These are phyloP conservation scores for Aleiodes testaceus DNA, from an alignment of 2,888 invertebrate species.

Conservation along the genomic window DNA sequence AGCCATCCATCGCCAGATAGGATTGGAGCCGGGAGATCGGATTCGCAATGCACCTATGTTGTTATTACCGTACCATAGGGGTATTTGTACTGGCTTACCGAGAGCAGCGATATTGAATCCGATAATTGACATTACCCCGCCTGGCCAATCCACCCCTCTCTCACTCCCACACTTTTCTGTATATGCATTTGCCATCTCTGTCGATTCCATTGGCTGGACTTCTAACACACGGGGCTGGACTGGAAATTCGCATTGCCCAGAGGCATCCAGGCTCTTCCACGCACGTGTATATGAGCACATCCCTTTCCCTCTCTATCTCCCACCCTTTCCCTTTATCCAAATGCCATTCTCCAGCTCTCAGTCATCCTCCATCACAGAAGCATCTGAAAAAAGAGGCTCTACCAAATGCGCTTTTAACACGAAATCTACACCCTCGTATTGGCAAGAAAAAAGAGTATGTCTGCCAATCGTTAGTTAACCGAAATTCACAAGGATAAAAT, in stretches of 20 bases:
- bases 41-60: slow-evolving; percentile 69
- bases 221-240: neutral
- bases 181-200: neutral
- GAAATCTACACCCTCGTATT: slow-evolving; percentile 11
- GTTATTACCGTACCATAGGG: slow-evolving; percentile 71
- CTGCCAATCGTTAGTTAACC: slow-evolving; percentile 57
- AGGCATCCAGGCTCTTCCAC: slow-evolving; percentile 20
- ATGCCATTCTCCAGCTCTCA: slow-evolving; percentile 42
- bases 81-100: slow-evolving; percentile 72
- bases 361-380: slow-evolving; percentile 52
- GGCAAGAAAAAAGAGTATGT: slow-evolving; percentile 35
- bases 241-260: slow-evolving; percentile 1
- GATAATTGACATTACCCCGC: slow-evolving; percentile 70
- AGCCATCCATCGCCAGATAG: slow-evolving; percentile 65
- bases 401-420: slow-evolving; percentile 33
- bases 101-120: slow-evolving; percentile 72
- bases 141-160: slow-evolving; percentile 45
- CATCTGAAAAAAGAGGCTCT: slow-evolving; percentile 37
- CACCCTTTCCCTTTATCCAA: neutral
- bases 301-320: neutral
- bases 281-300: slow-evolving; percentile 25
- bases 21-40: slow-evolving; percentile 64
- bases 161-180: slow-evolving; percentile 1
- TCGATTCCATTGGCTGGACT: slow-evolving; percentile 21
- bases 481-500: slow-evolving; percentile 61